A percentile compares a stretch with the other conserved stretches of the same genome.
Conservation (phyloP, 1,140 invertebrate genomes). For the Drosophila suzukii region DNA sequence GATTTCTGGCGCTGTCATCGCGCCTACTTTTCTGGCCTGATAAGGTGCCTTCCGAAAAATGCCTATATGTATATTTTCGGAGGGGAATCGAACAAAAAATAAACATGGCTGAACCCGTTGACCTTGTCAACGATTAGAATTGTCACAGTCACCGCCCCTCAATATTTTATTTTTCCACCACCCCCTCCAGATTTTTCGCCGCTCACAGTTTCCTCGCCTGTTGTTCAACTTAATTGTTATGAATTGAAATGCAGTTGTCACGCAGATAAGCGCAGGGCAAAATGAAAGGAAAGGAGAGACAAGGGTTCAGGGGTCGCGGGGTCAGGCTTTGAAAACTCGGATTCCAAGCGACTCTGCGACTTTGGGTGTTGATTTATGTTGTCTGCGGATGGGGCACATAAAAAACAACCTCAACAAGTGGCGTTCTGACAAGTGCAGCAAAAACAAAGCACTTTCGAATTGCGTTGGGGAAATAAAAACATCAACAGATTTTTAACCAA, state of each 20-base stretch:
- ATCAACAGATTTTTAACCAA: neutral
- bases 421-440: conserved; percentile 18
- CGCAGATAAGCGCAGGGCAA: conserved; percentile 39
- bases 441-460: conserved; percentile 7
- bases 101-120: conserved; percentile 32
- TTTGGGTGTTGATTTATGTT: conserved; percentile 71
- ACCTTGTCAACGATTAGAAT: conserved; percentile 42
- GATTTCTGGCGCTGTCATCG: conserved; percentile 25
- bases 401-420: neutral
- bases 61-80: neutral
- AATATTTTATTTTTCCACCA: neutral
- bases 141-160: conserved; percentile 4
- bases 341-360: conserved; percentile 25
- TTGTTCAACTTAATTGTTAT: conserved; percentile 75
- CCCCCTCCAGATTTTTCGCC: conserved; percentile 1
- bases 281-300: neutral
- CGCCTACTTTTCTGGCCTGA: conserved; percentile 11
- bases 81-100: neutral
- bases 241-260: conserved; percentile 76
- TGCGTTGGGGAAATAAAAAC: neutral
- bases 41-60: conserved; percentile 4
- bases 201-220: conserved; percentile 21
- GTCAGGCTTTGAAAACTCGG: conserved; percentile 11
- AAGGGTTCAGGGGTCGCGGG: conserved; percentile 35
- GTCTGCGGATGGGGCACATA: neutral